These are phyloP conservation scores for Thunnus albacares DNA, from an alignment of 2,797 vertebrate genomes.

Conservation along the genomic window DNA sequence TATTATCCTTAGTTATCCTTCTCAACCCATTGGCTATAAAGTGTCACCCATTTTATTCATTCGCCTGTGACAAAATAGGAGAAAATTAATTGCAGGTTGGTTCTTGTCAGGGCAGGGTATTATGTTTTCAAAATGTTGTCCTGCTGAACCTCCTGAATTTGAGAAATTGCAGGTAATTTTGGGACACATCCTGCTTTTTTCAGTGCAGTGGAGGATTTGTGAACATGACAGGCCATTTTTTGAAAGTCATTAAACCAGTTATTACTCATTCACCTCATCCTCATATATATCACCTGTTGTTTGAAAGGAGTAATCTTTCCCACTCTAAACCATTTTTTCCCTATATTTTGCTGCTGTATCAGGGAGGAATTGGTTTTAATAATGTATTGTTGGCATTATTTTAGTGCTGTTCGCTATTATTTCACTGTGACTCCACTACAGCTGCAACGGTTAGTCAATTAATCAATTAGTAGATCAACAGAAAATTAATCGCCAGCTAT, in stretches of 20 bases:
- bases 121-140: neutral
- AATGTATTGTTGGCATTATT: neutral
- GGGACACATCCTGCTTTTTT: neutral
- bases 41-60: constrained; percentile 1
- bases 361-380: neutral
- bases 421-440: neutral
- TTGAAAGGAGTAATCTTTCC: no score
- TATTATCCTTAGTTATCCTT: neutral
- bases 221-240: neutral
- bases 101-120: neutral
- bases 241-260: neutral
- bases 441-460: no score
- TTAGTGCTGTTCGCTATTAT: neutral
- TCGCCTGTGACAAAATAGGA: constrained; percentile 2
- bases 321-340: neutral
- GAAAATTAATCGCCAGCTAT: no score
- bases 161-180: no score
- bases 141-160: no score
- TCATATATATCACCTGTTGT: neutral
- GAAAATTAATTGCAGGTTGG: neutral
- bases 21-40: constrained; percentile 3
- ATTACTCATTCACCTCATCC: neutral
- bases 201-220: neutral
- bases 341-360: no score
- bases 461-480: no score